Conservation (phyloP, 2,888 invertebrate species). For the Leistus spinibarbis region DNA sequence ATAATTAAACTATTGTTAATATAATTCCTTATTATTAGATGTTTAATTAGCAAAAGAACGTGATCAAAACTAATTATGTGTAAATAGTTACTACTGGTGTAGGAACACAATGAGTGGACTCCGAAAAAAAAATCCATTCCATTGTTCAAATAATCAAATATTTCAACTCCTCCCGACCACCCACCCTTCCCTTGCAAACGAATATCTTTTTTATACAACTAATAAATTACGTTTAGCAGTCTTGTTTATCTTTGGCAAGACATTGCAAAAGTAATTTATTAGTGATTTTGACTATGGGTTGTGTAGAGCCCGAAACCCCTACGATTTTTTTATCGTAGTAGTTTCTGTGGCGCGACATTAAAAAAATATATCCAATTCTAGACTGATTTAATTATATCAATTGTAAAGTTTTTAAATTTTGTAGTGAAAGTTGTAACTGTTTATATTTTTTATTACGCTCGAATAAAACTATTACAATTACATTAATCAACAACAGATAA, state of each 20-base stretch:
- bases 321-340: not conserved
- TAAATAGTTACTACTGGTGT: constrained; percentile 30
- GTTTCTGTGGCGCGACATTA: not conserved
- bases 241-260: not conserved
- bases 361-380: constrained; percentile 30
- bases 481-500: constrained; percentile 1
- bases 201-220: not conserved
- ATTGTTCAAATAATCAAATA: not conserved
- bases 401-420: constrained; percentile 35
- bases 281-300: not conserved
- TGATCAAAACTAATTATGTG: not conserved
- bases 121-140: constrained; percentile 23
- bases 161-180: not conserved
- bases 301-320: not conserved
- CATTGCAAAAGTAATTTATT: too few species aligned
- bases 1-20: too few species aligned
- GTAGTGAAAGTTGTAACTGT: constrained; percentile 34
- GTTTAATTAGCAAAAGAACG: not conserved
- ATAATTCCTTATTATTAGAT: too few species aligned
- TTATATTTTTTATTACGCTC: constrained; percentile 40
- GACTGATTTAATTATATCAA: constrained; percentile 38
- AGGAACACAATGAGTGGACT: constrained; percentile 17
- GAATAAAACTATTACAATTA: constrained; percentile 24
- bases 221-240: not conserved
- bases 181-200: not conserved